Conservation (phyloP, 1,140 invertebrate genomes). For the Asbolus verrucosus region DNA sequence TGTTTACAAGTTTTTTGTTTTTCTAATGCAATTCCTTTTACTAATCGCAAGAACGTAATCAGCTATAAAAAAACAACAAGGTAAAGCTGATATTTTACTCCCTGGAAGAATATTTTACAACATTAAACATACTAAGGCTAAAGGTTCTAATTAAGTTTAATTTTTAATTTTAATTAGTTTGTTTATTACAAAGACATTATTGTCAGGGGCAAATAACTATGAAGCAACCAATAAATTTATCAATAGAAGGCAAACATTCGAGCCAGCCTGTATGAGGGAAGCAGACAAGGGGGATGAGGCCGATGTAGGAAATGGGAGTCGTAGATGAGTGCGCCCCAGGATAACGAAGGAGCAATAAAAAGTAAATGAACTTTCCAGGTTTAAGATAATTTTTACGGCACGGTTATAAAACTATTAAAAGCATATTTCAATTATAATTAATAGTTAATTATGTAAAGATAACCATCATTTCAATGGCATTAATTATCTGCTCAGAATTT, state of each 20-base stretch:
- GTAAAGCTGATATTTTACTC: too few relatives aligned
- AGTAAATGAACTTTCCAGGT: constrained; percentile 32
- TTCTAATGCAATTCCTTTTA: too few relatives aligned
- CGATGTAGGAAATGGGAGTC: background rate
- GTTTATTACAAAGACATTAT: constrained; percentile 2
- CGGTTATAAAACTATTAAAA: constrained; percentile 26
- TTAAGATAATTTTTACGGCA: constrained; percentile 32
- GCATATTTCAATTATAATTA: constrained; percentile 38
- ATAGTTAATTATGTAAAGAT: constrained; percentile 35
- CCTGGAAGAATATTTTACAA: too few relatives aligned
- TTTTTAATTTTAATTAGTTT: constrained; percentile 2
- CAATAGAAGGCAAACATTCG: constrained; percentile 35
- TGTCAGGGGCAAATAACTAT: background rate
- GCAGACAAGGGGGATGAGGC: background rate
- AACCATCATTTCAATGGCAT: constrained; percentile 4
- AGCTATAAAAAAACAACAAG: too few relatives aligned
- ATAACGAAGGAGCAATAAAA: constrained; percentile 30
- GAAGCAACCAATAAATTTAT: constrained; percentile 1
- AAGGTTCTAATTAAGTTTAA: background rate
- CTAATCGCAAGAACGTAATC: too few relatives aligned
- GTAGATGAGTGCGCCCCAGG: constrained; percentile 31
- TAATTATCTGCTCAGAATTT: constrained; percentile 2
- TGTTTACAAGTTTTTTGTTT: too few relatives aligned
- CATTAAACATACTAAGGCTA: too few relatives aligned
- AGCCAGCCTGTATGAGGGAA: constrained; percentile 23